Evolutionary conservation across 1,140 invertebrate genomes (phyloP), one percentile per base, ranked within the genome.

Genomic region (Euura saliciscinereae): DNA sequence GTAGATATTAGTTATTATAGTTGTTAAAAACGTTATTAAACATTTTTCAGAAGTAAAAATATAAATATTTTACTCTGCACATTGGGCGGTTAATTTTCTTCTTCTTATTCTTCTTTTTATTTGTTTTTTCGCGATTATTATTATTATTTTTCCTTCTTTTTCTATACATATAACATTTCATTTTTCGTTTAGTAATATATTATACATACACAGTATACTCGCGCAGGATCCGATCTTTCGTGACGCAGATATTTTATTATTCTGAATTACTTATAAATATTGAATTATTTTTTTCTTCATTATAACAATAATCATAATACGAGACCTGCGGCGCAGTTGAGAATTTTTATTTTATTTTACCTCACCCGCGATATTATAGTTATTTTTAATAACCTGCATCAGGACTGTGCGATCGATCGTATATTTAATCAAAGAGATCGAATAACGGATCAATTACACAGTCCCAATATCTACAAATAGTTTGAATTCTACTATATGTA

Each of bases 41-140:
- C 78, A 66, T 76, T 74, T 80, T 79, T 75, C 66, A 74, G 79
- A 84, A 82, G 83, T 85, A 84, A 84, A 86, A 86, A 85, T 84
- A 85, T 84, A 80, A 84, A 84, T 78, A 78, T 83, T 78, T 82
- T 75, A 75, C 78, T 77, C 10, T 79, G 76, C 77, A 10, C 28
- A 67, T 71, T 45, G 6, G 45, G 13, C 51, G 28, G 45, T 65
- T 71, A 51, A 13, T 28, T 70, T 42, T 70, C 6, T 51, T 51
- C 59, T 43, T 71, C 43, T 65, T 69, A 13, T 43, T 59, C 66
- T 66, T 7, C 11, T 43, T 71, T 44, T 59, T 44, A 72, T 65
- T 51, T 75, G 69, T 74, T 71, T 75, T 70, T 70, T 75, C 44
- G 74, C 72, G 65, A 71, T 74, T 71, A 69, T 13, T 64, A 10